These are phyloP conservation scores for Hyposoter dolosus DNA, from an alignment of 2,888 invertebrate species.

Conservation along the genomic window DNA sequence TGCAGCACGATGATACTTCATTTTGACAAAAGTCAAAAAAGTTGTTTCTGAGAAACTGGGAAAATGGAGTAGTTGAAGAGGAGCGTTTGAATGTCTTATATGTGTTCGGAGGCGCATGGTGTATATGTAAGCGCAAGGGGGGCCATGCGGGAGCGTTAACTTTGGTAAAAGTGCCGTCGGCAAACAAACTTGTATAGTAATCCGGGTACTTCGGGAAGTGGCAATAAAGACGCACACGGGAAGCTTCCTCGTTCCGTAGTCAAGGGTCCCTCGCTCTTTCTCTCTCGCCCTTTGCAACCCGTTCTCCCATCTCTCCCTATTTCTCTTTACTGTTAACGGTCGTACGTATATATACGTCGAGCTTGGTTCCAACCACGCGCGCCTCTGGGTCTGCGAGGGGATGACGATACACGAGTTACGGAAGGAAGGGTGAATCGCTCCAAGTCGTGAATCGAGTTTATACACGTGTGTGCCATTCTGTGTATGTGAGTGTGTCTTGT, in stretches of 20 bases:
- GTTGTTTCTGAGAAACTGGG: neutral
- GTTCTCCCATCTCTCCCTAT: constrained; percentile 31
- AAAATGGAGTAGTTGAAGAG: constrained; percentile 14
- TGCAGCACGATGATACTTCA: neutral
- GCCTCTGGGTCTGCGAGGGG: constrained; percentile 42
- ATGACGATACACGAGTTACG: constrained; percentile 66
- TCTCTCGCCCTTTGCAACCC: constrained; percentile 15
- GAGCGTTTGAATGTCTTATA: neutral
- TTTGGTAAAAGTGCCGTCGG: constrained; percentile 70
- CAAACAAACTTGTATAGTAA: constrained; percentile 72
- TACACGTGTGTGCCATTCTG: constrained; percentile 9
- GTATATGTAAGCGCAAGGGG: neutral
- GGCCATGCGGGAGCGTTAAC: constrained; percentile 62
- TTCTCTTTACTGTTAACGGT: constrained; percentile 39
- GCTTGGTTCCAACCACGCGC: constrained; percentile 51
- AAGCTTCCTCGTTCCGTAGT: constrained; percentile 58
- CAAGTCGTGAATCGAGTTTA: constrained; percentile 24
- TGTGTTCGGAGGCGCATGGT: neutral
- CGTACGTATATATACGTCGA: constrained; percentile 51
- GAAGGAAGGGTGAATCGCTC: constrained; percentile 65
- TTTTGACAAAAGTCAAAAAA: neutral
- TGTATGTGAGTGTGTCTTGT: neutral
- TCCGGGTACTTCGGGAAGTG: constrained; percentile 70
- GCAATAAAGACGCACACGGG: constrained; percentile 68
- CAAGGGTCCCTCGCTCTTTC: neutral